phyloP scores from a whole-genome alignment of 2,797 vertebrate genomes.

The Enteromius mattozi region DNA sequence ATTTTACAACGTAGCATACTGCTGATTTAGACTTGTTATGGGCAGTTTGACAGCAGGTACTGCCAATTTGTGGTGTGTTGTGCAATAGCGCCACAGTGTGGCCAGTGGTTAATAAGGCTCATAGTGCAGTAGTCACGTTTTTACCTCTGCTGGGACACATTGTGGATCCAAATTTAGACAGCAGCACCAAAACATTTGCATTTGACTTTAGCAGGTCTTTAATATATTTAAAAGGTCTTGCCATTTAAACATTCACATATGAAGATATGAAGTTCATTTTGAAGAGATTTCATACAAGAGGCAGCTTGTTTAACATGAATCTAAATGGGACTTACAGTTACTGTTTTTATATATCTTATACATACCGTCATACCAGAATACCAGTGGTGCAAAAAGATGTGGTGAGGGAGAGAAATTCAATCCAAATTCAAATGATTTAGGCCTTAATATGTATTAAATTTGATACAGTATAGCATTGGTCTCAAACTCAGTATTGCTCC shows the following conservation, averaged over 20 bases:
- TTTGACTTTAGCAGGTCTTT: not conserved
- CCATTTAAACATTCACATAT: not conserved
- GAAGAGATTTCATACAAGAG: fast-evolving
- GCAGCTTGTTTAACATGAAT: too few species aligned
- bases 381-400: not conserved
- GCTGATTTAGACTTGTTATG: not conserved
- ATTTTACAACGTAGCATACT: not conserved
- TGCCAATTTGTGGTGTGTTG: not conserved
- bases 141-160: not conserved
- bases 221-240: not conserved
- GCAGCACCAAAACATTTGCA: not conserved
- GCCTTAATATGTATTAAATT: not conserved
- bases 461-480: not conserved
- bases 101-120: not conserved
- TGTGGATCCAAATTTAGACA: not conserved
- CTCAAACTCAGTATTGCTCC: too few species aligned
- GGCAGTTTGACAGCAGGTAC: not conserved
- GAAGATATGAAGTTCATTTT: not conserved
- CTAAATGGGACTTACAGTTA: not conserved
- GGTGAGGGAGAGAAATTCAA: not conserved
- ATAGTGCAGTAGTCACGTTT: not conserved
- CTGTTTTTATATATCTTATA: too few species aligned
- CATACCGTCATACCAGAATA: too few species aligned
- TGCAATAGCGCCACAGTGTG: not conserved
- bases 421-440: not conserved